Conservation (phyloP, 2,888 invertebrate species). For the Dynastes hyllus region DNA sequence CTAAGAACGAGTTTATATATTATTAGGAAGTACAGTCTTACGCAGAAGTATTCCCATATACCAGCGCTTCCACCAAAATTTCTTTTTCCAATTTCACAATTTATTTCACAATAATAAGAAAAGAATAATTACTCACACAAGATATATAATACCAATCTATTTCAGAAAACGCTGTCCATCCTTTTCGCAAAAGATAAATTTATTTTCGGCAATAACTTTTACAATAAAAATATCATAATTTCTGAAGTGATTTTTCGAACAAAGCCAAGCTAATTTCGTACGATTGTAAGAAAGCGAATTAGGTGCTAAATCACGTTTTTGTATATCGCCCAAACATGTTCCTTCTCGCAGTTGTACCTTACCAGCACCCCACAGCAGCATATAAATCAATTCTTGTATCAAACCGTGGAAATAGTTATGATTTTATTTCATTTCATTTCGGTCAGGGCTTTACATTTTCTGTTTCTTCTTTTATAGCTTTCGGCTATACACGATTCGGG, state of each 20-base stretch:
- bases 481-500: not conserved
- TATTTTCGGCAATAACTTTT: conserved; percentile 48
- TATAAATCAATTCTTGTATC: conserved; percentile 46
- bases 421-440: conserved; percentile 50
- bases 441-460: conserved; percentile 31
- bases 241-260: conserved; percentile 42
- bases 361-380: not conserved
- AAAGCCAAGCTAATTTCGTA: conserved; percentile 47
- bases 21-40: not conserved
- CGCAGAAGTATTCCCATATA: not conserved
- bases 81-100: not conserved
- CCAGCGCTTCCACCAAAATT: conserved; percentile 1
- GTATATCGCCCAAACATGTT: conserved; percentile 7
- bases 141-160: not conserved
- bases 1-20: conserved; percentile 1
- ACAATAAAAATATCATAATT: conserved; percentile 50
- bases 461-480: conserved; percentile 24
- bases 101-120: not conserved
- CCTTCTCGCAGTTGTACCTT: not conserved
- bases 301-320: conserved; percentile 52
- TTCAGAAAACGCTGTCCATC: not conserved
- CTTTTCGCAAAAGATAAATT: conserved; percentile 1
- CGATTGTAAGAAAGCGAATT: conserved; percentile 51
- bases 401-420: conserved; percentile 34
- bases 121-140: not conserved